Conservation (phyloP, 2,888 invertebrate genomes). For the Octodonta nipae region DNA sequence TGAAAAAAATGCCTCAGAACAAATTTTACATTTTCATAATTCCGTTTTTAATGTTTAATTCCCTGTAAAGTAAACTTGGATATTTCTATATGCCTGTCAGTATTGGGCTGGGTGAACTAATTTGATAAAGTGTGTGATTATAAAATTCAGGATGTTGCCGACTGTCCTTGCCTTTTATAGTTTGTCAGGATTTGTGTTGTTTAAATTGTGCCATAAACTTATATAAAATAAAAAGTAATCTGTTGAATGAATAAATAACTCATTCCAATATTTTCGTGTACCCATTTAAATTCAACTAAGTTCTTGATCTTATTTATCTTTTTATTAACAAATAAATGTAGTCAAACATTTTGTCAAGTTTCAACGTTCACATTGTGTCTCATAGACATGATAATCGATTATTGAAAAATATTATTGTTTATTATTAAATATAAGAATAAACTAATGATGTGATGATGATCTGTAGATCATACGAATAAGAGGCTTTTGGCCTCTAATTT, state of each 20-base stretch:
- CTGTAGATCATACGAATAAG: conserved; percentile 47
- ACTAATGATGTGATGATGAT: conserved; percentile 60
- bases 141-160: conserved; percentile 24
- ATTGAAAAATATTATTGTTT: conserved; percentile 31
- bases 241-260: not conserved
- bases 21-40: no score
- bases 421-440: conserved; percentile 38
- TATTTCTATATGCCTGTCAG: conserved; percentile 27
- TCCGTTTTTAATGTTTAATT: no score
- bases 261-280: no score
- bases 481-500: conserved; percentile 36
- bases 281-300: no score
- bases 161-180: conserved; percentile 29
- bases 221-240: not conserved
- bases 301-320: conserved; percentile 2
- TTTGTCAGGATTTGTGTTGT: conserved; percentile 5
- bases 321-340: conserved; percentile 10
- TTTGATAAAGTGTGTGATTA: conserved; percentile 37
- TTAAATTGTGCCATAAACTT: not conserved
- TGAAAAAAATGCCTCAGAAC: no score
- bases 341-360: conserved; percentile 37
- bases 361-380: conserved; percentile 34
- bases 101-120: conserved; percentile 27
- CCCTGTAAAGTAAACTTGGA: no score
- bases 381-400: conserved; percentile 29